phyloP scores from a whole-genome alignment of 1,140 invertebrate genomes.

The Drosophila tsacasi region DNA sequence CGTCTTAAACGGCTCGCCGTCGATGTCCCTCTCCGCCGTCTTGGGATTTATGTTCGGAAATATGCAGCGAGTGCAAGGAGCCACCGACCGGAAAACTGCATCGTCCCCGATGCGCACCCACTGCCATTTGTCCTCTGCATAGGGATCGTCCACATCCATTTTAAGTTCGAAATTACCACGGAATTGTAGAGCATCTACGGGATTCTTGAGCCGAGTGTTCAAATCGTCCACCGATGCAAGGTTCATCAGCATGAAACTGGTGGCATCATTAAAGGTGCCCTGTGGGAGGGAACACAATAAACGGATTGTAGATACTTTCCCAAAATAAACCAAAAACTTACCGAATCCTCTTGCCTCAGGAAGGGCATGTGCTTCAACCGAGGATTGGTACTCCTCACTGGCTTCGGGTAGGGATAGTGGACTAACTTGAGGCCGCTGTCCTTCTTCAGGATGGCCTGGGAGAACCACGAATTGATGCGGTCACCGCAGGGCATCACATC shows the following conservation, averaged over 20 bases:
- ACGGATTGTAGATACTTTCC: too few species aligned
- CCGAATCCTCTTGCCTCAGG: slow-evolving; percentile 68
- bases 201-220: slow-evolving; percentile 78
- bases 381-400: slow-evolving; percentile 57
- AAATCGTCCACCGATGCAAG: slow-evolving; percentile 86
- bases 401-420: slow-evolving; percentile 86
- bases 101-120: slow-evolving; percentile 85
- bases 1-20: slow-evolving; percentile 87
- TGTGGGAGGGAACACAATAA: slow-evolving; percentile 45
- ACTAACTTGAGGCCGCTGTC: slow-evolving; percentile 87
- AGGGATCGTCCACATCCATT: slow-evolving; percentile 82
- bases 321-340: slow-evolving; percentile 23
- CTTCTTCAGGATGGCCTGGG: slow-evolving; percentile 86
- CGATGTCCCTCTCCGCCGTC: slow-evolving; percentile 86
- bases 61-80: slow-evolving; percentile 86
- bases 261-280: slow-evolving; percentile 86
- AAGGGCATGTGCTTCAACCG: slow-evolving; percentile 63
- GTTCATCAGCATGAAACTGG: slow-evolving; percentile 86
- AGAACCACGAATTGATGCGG: slow-evolving; percentile 88
- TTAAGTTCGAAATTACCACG: slow-evolving; percentile 86
- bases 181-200: slow-evolving; percentile 86
- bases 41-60: slow-evolving; percentile 87
- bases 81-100: slow-evolving; percentile 81
- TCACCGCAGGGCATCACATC: slow-evolving; percentile 87
- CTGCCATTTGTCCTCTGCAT: slow-evolving; percentile 86